Base-by-base conservation (phyloP, 2,113 vertebrate genomes). In the Paraplagusia blochii region DNA sequence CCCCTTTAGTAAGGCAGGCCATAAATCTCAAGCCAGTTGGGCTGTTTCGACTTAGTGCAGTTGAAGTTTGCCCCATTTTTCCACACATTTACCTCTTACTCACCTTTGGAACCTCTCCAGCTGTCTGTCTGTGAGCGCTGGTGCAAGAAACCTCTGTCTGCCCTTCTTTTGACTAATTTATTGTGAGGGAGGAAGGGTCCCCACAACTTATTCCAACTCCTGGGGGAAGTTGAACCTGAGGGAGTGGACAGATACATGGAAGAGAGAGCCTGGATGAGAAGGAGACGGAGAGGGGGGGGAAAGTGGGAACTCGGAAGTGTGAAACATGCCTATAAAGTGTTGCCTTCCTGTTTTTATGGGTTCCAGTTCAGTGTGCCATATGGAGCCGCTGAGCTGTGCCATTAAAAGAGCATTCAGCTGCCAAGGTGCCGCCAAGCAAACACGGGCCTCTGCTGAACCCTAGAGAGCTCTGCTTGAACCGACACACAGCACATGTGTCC, bases 251-350 rank as follows among this genome's bases (percentile, higher is more conserved):
- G 22, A 29, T 29, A 29, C 54, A 53, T 48, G 64, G 62, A 76
- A 75, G 66, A 67, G 54, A 55, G 34, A 55, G 57, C 34, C 6
- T 29, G 51, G 38, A 45, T 11, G 19, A 33, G 63, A 58, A 39
- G 34, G 63, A 74, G 65, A 47, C 52, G 51, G 54, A 56, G 66
- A 64, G 67, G 66, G 68, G 71, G 62, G 73, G 73, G 71, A 52
- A 81, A 81, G 65, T 66, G 72, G 86, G 66, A 78, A 80, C 64
- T 85, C 66, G 72, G 88, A 89, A 89, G 90, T 90, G 90, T 87
- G 89, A 91, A 90, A 90, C 89, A 90, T 76, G 77, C 79, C 86
- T 83, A 76, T 90, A 88, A 91, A 90, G 67, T 65, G 66, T 82
- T 84, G 70, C 74, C 74, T 76, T 85, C 55, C 74, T 44, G 59